phyloP scores from a whole-genome alignment of 1,140 invertebrate genomes.

The Neoseiulus cucumeris region DNA sequence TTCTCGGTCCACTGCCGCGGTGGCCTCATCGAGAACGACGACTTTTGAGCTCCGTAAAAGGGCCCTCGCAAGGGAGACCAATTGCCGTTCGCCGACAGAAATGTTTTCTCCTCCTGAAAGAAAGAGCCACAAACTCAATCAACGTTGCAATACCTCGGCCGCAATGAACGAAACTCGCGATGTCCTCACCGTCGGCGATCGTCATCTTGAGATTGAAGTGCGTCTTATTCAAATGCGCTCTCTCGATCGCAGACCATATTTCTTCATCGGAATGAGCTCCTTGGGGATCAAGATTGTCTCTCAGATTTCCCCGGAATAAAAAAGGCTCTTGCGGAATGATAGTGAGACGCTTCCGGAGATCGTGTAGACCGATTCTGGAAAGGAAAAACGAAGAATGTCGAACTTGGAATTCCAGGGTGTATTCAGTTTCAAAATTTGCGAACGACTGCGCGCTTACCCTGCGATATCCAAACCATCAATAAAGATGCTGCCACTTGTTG shows the following conservation, averaged over 20 bases:
- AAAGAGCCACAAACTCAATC: not conserved
- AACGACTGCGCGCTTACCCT: not conserved
- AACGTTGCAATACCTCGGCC: not conserved
- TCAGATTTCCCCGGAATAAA: conserved; percentile 29
- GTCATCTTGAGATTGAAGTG: not conserved
- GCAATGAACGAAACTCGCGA: not conserved
- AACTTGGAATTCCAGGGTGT: not conserved
- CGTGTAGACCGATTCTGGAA: conserved; percentile 25
- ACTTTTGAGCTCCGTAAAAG: conserved; percentile 58
- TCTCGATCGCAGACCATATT: conserved; percentile 21
- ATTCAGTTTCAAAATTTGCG: not conserved
- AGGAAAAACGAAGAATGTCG: not conserved
- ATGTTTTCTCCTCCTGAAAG: conserved; percentile 37
- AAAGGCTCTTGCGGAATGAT: conserved; percentile 31
- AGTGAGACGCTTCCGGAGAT: conserved; percentile 18
- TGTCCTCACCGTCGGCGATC: not conserved
- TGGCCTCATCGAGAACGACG: conserved; percentile 65
- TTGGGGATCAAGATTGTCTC: conserved; percentile 27
- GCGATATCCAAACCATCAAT: conserved; percentile 47
- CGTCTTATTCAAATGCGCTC: conserved; percentile 18
- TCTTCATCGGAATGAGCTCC: conserved; percentile 20
- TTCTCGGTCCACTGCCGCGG: conserved; percentile 72
- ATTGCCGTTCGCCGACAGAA: conserved; percentile 64
- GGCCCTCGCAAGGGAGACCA: conserved; percentile 65
- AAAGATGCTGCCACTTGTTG: conserved; percentile 29